Evolutionary conservation across 2,888 invertebrate species (phyloP), one percentile per base, ranked within the genome.

Genomic region (Osmoderma eremita): DNA sequence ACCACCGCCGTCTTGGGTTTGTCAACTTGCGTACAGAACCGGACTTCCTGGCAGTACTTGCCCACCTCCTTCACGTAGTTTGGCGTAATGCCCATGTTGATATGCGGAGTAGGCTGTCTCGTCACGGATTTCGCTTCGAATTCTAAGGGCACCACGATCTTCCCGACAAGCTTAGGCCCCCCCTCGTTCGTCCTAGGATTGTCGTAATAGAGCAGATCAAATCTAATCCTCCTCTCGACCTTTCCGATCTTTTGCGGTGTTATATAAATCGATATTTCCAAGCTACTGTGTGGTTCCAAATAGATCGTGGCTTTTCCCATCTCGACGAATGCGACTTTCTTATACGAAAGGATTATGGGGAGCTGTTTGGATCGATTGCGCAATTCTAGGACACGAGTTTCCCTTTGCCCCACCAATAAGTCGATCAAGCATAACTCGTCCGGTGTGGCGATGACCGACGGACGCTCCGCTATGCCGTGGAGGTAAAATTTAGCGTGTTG

Each of bases 251-350:
- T 73, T 3, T 66, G 68, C 0, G 78, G 71, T 36, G 67, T 72
- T 2, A 79, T 65, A 20, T 63, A 68, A 0, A 79, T 12, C 0
- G 63, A 61, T 2, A 75, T 63, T 41, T 78, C 74, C 0, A 69
- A 42, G n/a, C 58, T 69, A 36, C 69, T 68, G 0, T 61, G 42
- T 0, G 76, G 74, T 38, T 70, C 67, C 13, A 63, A 67, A n/a
- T 12, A 10, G 3, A 73, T 63, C 41, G 71, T 68, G 38, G 61
- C 51, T 0, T 76, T 78, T 3, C 71, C 67, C 6, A 78, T 41
- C 63, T 76, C 76, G 10, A 82, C 74, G 51, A 77, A 79, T 10
- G 75, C 71, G 1, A 78, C 67, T 72, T 78, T 77, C 13, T 71
- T 65, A 61, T 76, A 76, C 30, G 66, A 70, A n/a, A 75, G 48